These are phyloP conservation scores for Pseudochromis fuscus DNA, from an alignment of 2,797 vertebrate genomes.

Conservation along the genomic window DNA sequence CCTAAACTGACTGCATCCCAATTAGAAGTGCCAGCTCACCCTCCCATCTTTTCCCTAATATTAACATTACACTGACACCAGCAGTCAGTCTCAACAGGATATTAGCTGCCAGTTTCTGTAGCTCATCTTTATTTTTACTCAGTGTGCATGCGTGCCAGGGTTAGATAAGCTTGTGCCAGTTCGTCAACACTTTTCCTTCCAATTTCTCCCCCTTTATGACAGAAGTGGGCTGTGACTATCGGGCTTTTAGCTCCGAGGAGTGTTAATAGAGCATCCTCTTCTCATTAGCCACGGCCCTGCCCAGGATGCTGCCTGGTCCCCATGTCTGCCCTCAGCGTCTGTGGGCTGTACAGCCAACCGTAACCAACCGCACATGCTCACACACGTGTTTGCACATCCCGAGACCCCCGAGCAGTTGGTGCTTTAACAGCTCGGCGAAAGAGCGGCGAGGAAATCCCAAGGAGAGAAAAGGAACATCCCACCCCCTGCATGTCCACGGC, in stretches of 20 bases:
- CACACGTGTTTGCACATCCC: slow-evolving; percentile 51
- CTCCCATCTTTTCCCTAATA: slow-evolving; percentile 30
- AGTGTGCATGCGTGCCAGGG: slow-evolving; percentile 40
- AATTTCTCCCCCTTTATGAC: slow-evolving; percentile 43
- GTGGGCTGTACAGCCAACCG: slow-evolving; percentile 9
- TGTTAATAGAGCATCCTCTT: slow-evolving; percentile 68
- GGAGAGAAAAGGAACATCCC: slow-evolving; percentile 23
- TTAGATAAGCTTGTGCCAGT: slow-evolving; percentile 72
- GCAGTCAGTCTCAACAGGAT: slow-evolving; percentile 45
- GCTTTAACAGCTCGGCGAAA: slow-evolving; percentile 30
- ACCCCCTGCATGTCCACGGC: slow-evolving; percentile 20
- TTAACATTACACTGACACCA: slow-evolving; percentile 52
- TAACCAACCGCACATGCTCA: slow-evolving; percentile 58
- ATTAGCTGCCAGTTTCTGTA: slow-evolving; percentile 52
- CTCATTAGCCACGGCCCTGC: slow-evolving; percentile 66
- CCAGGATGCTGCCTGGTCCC: slow-evolving; percentile 48
- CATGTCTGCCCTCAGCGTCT: slow-evolving; percentile 43
- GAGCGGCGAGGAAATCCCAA: slow-evolving; percentile 47
- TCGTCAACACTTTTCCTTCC: slow-evolving; percentile 44
- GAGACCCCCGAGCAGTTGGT: slow-evolving; percentile 41
- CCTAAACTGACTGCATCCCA: slow-evolving; percentile 22
- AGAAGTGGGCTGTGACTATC: slow-evolving; percentile 60
- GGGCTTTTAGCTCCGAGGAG: slow-evolving; percentile 61
- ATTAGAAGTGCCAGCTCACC: slow-evolving; percentile 16
- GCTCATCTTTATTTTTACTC: slow-evolving; percentile 66